Percentiles rank a stretch among this genome's conserved stretches.
These are phyloP conservation scores for Minunthozetes semirufus DNA, from an alignment of 2,888 invertebrate species.

Conservation along the genomic window DNA sequence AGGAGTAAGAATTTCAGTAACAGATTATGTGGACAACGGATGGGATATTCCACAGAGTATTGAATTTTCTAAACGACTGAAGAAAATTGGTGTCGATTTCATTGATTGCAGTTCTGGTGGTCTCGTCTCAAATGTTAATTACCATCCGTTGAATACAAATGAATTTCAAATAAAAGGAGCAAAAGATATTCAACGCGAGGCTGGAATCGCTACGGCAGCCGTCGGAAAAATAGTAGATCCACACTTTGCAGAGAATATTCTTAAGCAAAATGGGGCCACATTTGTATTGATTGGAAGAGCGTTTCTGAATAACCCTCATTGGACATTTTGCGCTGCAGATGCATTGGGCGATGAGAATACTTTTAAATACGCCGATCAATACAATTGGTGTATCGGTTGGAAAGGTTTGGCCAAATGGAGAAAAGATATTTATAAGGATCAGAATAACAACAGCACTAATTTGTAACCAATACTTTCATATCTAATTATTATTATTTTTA, in stretches of 20 bases:
- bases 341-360: not conserved
- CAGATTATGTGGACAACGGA: conserved; percentile 10
- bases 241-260: conserved; percentile 7
- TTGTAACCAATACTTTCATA: too few relatives aligned
- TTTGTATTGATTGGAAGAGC: conserved; percentile 18
- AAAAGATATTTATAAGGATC: not conserved
- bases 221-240: conserved; percentile 24
- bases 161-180: not conserved
- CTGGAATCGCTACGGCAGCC: not conserved
- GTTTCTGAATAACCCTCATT: conserved; percentile 28
- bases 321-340: conserved; percentile 2
- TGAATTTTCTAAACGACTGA: conserved; percentile 20
- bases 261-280: not conserved
- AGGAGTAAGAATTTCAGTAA: not conserved
- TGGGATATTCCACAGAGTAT: conserved; percentile 15
- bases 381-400: conserved; percentile 26
- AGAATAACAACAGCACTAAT: too few relatives aligned
- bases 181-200: not conserved
- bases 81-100: conserved; percentile 10
- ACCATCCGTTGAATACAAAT: not conserved
- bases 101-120: conserved; percentile 21
- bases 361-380: conserved; percentile 23
- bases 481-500: too few relatives aligned
- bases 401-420: not conserved
- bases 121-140: not conserved